These are phyloP conservation scores for Atethmia centrago DNA, from an alignment of 2,888 invertebrate genomes.

Conservation along the genomic window DNA sequence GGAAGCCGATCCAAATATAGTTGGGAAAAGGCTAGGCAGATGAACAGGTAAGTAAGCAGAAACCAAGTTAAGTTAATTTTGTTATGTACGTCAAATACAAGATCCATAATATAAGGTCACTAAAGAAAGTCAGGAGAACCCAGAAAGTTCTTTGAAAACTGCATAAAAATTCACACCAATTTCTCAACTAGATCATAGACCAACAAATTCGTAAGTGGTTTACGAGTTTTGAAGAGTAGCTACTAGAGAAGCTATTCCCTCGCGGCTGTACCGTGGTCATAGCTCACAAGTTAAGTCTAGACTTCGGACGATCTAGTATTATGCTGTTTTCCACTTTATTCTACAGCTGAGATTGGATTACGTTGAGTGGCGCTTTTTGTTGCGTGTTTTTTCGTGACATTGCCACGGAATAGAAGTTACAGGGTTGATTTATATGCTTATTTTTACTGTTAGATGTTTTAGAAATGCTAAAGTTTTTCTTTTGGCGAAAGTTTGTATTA, in stretches of 20 bases:
- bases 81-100: not conserved
- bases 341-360: slow-evolving; percentile 22
- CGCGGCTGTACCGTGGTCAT: slow-evolving; percentile 10
- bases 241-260: slow-evolving; percentile 15
- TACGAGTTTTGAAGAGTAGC: slow-evolving; percentile 7
- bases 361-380: slow-evolving; percentile 6
- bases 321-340: slow-evolving; percentile 37
- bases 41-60: too few relatives aligned
- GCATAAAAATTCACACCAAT: too few relatives aligned
- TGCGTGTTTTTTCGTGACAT: not conserved
- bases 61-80: not conserved
- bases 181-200: slow-evolving; percentile 5
- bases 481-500: not conserved
- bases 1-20: too few relatives aligned
- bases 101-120: too few relatives aligned
- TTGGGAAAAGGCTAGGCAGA: too few relatives aligned
- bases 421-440: not conserved
- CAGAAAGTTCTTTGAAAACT: not conserved
- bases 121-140: too few relatives aligned
- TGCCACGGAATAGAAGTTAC: not conserved
- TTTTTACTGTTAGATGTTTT: not conserved
- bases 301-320: slow-evolving; percentile 32
- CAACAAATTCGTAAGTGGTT: slow-evolving; percentile 21
- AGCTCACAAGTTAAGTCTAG: slow-evolving; percentile 39
- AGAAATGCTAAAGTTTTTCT: not conserved